Conservation (phyloP, 2,113 vertebrate genomes). For the Xyliphius kryptos region DNA sequence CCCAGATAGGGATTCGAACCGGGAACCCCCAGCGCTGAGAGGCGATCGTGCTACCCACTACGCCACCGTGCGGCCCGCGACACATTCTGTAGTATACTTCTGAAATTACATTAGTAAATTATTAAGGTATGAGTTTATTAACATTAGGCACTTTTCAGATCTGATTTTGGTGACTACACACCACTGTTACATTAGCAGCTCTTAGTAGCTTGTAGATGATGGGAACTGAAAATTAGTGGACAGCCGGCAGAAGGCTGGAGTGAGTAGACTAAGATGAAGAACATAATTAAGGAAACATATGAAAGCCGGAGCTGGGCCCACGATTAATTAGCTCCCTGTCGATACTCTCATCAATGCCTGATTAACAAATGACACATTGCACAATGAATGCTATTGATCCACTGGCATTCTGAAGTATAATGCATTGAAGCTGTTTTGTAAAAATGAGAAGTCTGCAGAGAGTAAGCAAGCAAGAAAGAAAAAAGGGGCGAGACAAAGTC, state of each 20-base stretch:
- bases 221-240: too few relatives aligned
- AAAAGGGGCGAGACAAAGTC: too few relatives aligned
- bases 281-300: conserved; percentile 98
- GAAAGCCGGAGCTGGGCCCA: conserved; percentile 79
- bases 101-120: too few relatives aligned
- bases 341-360: conserved; percentile 99
- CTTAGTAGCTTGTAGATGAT: conserved; percentile 9
- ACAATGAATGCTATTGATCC: conserved; percentile 97
- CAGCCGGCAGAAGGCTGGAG: conserved; percentile 66
- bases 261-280: conserved; percentile 91
- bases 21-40: too few relatives aligned
- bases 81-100: too few relatives aligned
- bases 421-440: conserved; percentile 89
- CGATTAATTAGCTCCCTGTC: conserved; percentile 99
- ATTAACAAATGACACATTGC: conserved; percentile 99
- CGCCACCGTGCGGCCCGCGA: too few relatives aligned
- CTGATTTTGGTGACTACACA: too few relatives aligned
- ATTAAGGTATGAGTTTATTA: too few relatives aligned
- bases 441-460: conserved; percentile 72
- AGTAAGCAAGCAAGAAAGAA: conserved; percentile 45
- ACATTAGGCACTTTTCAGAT: too few relatives aligned
- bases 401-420: conserved; percentile 83
- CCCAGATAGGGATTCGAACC: too few relatives aligned
- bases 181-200: not conserved
- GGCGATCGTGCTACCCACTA: too few relatives aligned